Conservation (phyloP, 2,888 invertebrate species). For the Platypus cylindrus region DNA sequence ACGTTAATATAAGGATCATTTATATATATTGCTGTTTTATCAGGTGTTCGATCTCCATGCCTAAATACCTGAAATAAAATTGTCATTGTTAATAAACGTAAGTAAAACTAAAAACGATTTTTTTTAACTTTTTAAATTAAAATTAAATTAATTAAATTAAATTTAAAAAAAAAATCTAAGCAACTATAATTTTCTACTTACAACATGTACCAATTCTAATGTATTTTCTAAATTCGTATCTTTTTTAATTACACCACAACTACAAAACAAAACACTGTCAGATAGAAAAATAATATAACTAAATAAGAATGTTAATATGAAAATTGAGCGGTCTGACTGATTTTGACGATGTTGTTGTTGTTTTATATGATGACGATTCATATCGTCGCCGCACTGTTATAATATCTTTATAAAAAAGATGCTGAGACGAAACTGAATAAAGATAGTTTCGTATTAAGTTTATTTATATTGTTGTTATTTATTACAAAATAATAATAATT, state of each 20-base stretch:
- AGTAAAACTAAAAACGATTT: not conserved
- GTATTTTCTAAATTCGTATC: constrained; percentile 8
- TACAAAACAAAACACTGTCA: too few species aligned
- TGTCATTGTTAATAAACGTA: constrained; percentile 1
- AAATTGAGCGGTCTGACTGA: too few species aligned
- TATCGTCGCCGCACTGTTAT: too few species aligned
- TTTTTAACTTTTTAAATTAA: not conserved
- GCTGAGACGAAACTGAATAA: too few species aligned
- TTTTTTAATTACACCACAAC: constrained; percentile 3
- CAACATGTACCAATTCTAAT: constrained; percentile 21
- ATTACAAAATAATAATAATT: too few species aligned
- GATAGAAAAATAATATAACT: too few species aligned
- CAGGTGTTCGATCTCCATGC: constrained; percentile 32
- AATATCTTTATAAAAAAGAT: too few species aligned
- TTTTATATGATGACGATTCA: too few species aligned
- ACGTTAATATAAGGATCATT: constrained; percentile 37
- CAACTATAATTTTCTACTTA: constrained; percentile 11
- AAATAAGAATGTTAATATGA: too few species aligned
- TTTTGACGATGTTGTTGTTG: too few species aligned
- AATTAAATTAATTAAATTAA: constrained; percentile 1
- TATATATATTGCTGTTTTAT: constrained; percentile 21
- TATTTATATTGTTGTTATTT: too few species aligned
- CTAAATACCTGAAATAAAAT: constrained; percentile 35
- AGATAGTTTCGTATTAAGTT: too few species aligned
- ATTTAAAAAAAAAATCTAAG: not conserved